Percentiles rank a stretch among this genome's conserved stretches.
phyloP scores from a whole-genome alignment of 2,113 vertebrate genomes.

The Poeciliopsis occidentalis region DNA sequence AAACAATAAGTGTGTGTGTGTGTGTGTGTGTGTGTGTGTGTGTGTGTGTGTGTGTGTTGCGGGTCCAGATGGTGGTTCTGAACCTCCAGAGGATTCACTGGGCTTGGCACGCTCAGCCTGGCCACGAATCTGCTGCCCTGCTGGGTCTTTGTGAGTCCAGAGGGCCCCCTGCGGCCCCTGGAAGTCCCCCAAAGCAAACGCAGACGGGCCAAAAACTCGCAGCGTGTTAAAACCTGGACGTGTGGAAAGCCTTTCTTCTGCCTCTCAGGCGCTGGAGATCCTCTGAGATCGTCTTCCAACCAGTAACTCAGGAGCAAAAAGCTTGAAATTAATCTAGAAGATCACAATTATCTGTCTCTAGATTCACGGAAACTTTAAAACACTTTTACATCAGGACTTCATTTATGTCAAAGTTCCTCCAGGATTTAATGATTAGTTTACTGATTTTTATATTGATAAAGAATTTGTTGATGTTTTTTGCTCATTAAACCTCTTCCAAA shows the following conservation, averaged over 20 bases:
- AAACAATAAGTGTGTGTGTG: neutral
- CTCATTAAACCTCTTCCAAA: too few species aligned
- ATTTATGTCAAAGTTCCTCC: too few species aligned
- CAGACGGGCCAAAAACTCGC: slow-evolving; percentile 2
- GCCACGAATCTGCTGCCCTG: slow-evolving; percentile 43
- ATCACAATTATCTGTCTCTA: too few species aligned
- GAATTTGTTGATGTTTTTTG: too few species aligned
- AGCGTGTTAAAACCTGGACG: neutral
- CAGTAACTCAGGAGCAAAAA: too few species aligned
- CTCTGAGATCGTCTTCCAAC: neutral
- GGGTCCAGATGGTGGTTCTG: slow-evolving; percentile 37
- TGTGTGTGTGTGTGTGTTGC: neutral
- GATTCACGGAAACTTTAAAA: too few species aligned
- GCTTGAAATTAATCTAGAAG: too few species aligned
- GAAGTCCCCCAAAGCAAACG: slow-evolving; percentile 45
- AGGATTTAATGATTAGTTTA: too few species aligned
- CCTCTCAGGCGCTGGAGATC: neutral
- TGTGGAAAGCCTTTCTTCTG: too few species aligned
- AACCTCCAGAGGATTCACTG: slow-evolving; percentile 36
- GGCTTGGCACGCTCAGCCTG: slow-evolving; percentile 4
- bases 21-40: too few species aligned
- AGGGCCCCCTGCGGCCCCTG: slow-evolving; percentile 43
- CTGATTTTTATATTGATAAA: too few species aligned
- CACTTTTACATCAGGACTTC: too few species aligned
- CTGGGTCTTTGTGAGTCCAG: slow-evolving; percentile 45